Base-by-base conservation (phyloP, 1,140 invertebrate species). In the Papilio dardanus region DNA sequence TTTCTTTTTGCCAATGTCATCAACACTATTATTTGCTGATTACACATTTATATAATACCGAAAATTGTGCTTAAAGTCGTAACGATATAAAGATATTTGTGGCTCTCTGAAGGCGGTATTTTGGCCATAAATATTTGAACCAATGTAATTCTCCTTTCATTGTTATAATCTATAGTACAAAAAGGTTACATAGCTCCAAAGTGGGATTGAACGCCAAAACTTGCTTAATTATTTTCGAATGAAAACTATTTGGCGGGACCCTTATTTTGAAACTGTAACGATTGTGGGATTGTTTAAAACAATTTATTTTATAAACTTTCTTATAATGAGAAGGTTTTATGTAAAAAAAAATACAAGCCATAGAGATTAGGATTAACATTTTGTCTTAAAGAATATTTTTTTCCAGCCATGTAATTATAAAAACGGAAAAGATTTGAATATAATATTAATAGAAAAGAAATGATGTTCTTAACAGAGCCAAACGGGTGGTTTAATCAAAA, bases 81-180 rank as follows among this genome's bases (percentile, higher is more conserved):
- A 12, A 58, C 50, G 24, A 28, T 12, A 14, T 12, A 28, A 58
- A 12, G 2, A 62, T 30, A 30, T 28, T 28, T 62, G 24, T 30
- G 21, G 10, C 12, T 28, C 54, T 62, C 54, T 12, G 12, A 24
- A 62, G 54, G 54, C 54, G 54, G 24, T 30, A 21, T 28, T 28
- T 28, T 30, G 54, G 54, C 24, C 24, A 62, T 62, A 62, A 62
- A 62, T 62, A 62, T 62, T 62, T 62, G 24, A n/a, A 8, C 24
- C 24, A 30, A 62, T 62, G 21, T 62, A 62, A 62, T 62, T 12
- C 24, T 12, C 54, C 21, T 12, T 54, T 54, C 2, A 54, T 54
- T 28, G 12, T 54, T 24, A 54, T 54, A 54, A 54, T 54, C 2
- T 8, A 24, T 54, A 54, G 50, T 28, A 12, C 21, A 24, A 28